Evolutionary conservation across 2,113 vertebrate species (phyloP), one percentile per base, ranked within the genome.

Genomic region (Ciconia boyciana): DNA sequence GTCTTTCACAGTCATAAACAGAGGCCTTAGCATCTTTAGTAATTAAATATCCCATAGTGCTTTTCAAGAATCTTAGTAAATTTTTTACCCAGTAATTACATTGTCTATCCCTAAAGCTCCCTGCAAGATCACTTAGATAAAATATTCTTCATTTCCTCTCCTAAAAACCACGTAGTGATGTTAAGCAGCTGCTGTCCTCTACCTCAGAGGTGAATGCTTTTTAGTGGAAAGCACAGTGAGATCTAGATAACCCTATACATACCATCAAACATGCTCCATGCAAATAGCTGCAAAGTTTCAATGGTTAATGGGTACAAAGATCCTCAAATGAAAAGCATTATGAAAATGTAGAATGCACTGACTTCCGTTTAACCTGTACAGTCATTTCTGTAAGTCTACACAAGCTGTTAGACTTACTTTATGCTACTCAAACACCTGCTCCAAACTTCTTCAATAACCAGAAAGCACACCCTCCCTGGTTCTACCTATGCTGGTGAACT

Each of bases 31-130:
- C 72, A 90, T 91, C 79, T 74, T 85, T 18, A 83, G 62, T 86
- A 91, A 95, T 89, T 95, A 92, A 94, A 97, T 85, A 94, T 89
- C 91, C 71, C 93, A 95, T 22, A 70, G 89, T 86, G 89, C 89
- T 96, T 95, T 95, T 95, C 94, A 97, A 95, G 74, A 95, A 97
- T 91, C 96, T 88, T 94, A 70, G 91, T 54, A 88, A 83, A 86
- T 86, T 93, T 96, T 96, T 94, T 84, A 93, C 72, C 77, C 65
- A 25, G 86, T 95, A 96, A 95, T 95, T 96, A 87, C 64, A 68
- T 81, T 93, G 72, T 94, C 68, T 64, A 79, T 76, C 77, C 92
- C 83, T 93, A 90, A 95, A 94, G 76, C 83, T 87, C 94, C 46
- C 79, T 93, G 90, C 66, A 86, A 96, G 89, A 96, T 88, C 66